phyloP scores from a whole-genome alignment of 2,797 vertebrate genomes.

The Takifugu ocellatus region DNA sequence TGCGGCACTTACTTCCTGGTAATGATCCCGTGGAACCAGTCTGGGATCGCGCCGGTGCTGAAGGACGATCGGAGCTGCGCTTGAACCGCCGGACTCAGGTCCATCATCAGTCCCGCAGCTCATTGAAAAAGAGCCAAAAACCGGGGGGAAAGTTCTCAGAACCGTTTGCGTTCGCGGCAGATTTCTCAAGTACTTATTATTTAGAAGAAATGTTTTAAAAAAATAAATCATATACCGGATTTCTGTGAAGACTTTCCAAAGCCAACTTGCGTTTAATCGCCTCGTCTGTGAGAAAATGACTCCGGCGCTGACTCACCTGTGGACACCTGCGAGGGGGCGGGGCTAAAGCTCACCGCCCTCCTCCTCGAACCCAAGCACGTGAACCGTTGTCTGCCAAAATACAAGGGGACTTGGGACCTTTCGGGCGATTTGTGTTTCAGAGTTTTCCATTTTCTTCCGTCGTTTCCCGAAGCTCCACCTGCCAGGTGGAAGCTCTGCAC shows the following conservation, averaged over 20 bases:
- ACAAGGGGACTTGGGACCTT: too few species aligned
- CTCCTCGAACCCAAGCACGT: neutral
- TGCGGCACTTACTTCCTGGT: conserved; percentile 79
- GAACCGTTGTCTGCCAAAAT: too few species aligned
- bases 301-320: conserved; percentile 7
- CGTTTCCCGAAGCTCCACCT: too few species aligned
- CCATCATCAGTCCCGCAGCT: conserved; percentile 47
- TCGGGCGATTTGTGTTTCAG: too few species aligned
- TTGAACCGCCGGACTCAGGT: conserved; percentile 22
- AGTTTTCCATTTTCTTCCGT: too few species aligned
- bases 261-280: conserved; percentile 30
- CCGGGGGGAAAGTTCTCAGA: too few species aligned
- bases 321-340: conserved; percentile 29
- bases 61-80: conserved; percentile 42
- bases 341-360: conserved; percentile 3
- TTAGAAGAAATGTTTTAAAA: too few species aligned
- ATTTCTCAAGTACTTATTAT: too few species aligned
- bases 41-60: conserved; percentile 63
- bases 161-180: too few species aligned
- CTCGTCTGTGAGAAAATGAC: conserved; percentile 28
- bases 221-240: too few species aligned
- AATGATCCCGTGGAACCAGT: conserved; percentile 85
- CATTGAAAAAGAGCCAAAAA: neutral
- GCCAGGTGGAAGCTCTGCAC: too few species aligned
- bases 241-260: neutral